Percentiles rank a stretch among this genome's conserved stretches.
Conservation (phyloP, 92 coral and sea anemone species). For the Paragorgia papillata region DNA sequence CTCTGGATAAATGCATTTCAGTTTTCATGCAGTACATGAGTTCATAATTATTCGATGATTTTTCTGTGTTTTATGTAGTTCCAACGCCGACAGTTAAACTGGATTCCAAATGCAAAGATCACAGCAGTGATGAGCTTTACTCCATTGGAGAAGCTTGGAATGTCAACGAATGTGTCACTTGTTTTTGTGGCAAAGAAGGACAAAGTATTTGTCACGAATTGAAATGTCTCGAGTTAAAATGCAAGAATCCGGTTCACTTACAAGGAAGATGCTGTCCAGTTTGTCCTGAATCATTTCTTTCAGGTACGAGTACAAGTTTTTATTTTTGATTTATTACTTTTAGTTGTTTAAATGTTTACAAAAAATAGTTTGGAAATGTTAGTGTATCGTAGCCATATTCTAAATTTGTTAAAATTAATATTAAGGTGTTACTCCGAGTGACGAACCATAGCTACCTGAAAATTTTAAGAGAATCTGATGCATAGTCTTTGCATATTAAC, state of each 20-base stretch:
- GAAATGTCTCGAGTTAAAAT: conserved; percentile 78
- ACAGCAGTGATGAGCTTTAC: conserved; percentile 76
- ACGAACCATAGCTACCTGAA: too few relatives aligned
- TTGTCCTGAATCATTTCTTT: conserved; percentile 55
- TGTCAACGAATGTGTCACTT: conserved; percentile 86
- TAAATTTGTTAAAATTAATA: too few relatives aligned
- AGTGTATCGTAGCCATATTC: too few relatives aligned
- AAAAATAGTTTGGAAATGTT: neutral
- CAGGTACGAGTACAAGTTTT: conserved; percentile 19
- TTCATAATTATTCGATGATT: too few relatives aligned
- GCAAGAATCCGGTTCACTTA: conserved; percentile 78
- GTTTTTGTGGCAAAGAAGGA: conserved; percentile 91
- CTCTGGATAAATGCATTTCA: too few relatives aligned
- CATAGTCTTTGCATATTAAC: too few relatives aligned
- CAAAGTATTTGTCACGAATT: conserved; percentile 82
- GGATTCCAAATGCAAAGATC: conserved; percentile 74
- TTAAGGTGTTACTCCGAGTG: too few relatives aligned
- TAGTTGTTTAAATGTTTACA: neutral
- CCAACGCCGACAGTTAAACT: conserved; percentile 48
- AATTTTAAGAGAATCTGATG: too few relatives aligned
- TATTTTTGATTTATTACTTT: neutral
- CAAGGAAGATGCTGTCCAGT: conserved; percentile 95
- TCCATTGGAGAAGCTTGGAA: conserved; percentile 93
- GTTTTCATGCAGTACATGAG: too few relatives aligned
- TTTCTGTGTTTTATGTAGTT: neutral